phyloP scores from a whole-genome alignment of 2,113 vertebrate species.

The Python bivittatus region DNA sequence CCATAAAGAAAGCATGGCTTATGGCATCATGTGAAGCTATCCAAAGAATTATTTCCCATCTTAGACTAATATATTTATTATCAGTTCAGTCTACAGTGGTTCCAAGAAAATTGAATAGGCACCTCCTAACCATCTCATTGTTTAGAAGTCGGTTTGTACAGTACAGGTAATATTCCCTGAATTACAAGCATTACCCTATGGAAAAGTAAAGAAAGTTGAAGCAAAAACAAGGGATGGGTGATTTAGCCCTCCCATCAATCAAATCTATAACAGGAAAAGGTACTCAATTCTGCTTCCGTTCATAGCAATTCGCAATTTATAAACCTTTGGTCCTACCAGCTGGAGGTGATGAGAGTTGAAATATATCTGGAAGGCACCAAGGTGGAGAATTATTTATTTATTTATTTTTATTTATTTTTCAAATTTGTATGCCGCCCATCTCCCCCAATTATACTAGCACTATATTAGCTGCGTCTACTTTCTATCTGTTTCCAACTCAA shows the following conservation, averaged over 20 bases:
- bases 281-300: not conserved
- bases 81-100: not conserved
- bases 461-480: not conserved
- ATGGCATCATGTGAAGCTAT: not conserved
- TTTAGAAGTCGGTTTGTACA: not conserved
- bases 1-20: not conserved
- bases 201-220: not conserved
- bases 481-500: not conserved
- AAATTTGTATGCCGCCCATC: too few relatives aligned
- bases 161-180: not conserved
- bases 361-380: not conserved
- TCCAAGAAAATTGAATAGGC: not conserved
- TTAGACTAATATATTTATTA: not conserved
- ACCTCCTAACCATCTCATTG: not conserved
- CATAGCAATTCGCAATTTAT: not conserved
- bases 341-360: not conserved
- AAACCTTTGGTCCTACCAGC: not conserved
- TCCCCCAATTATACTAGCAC: not conserved
- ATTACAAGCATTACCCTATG: not conserved
- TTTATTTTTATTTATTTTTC: too few relatives aligned
- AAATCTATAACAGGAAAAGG: not conserved
- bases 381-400: not conserved
- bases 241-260: not conserved
- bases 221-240: not conserved
- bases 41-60: not conserved